Evolutionary conservation across 2,888 invertebrate species (phyloP), one percentile per base, ranked within the genome.

Genomic region (Loripinus fragilis): DNA sequence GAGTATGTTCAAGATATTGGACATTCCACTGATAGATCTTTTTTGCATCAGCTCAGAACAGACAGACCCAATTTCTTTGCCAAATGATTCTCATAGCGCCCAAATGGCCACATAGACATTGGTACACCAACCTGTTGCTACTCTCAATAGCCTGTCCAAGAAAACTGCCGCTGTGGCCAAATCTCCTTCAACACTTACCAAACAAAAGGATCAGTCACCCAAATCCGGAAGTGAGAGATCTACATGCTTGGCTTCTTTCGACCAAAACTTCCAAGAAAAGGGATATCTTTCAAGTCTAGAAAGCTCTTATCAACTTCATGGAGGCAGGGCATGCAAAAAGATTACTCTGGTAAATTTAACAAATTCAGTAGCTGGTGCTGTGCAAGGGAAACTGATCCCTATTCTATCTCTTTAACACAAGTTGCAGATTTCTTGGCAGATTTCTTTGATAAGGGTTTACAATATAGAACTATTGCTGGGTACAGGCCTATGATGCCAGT

Each of bases 191-290:
- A 3, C 83, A 83, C 41, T n/a, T n/a, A n/a, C 78, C 80, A n/a
- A 71, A 65, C 25, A 35, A 73, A 38, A 30, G 69, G 52, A 75
- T 83, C 20, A 72, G 20, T 50, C 80, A 83, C 50, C 80, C 80
- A 25, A 65, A 73, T 50, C 79, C 77, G 10, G 69, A 74, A 33
- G 52, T 74, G 20, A 73, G 80, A 67, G 74, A 70, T 28, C 72
- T 82, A 33, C 71, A 74, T 67, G 82, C 82, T 68, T 80, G 74
- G 74, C 35, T 76, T 71, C 69, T 82, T 71, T 82, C 80, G 50
- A 79, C 77, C 41, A 55, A 77, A 28, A 66, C 10, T 71, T 80
- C 38, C 17, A 41, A 74, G 52, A 69, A 71, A 65, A 70, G 64
- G 79, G 79, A 2, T 74, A 79, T 82, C 76, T 77, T 20, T 55